A percentile compares a stretch with the other conserved stretches of the same genome.
Conservation (phyloP, 2,888 invertebrate species). For the Caenorhabditis auriculariae region DNA sequence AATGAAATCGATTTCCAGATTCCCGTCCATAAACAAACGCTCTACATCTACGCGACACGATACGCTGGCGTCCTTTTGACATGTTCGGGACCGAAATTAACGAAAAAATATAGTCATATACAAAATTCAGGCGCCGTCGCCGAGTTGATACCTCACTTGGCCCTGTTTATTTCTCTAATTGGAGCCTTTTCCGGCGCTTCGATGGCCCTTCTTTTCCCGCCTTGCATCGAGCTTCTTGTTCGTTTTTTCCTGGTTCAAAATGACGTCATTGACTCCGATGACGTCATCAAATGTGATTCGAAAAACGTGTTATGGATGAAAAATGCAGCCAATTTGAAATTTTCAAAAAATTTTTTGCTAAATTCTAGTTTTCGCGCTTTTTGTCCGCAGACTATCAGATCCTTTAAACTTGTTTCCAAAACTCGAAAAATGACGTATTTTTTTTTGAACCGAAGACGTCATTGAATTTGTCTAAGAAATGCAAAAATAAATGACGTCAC, state of each 20-base stretch:
- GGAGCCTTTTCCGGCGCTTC: slow-evolving; percentile 86
- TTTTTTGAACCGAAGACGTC: no score
- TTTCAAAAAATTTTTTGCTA: neutral
- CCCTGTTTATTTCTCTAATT: slow-evolving; percentile 83
- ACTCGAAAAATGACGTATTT: no score
- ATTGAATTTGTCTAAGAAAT: no score
- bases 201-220: slow-evolving; percentile 83
- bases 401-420: no score
- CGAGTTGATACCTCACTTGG: slow-evolving; percentile 80
- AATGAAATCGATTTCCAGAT: slow-evolving; percentile 14
- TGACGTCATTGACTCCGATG: neutral
- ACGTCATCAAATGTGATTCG: neutral
- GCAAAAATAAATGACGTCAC: no score
- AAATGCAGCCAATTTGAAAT: neutral
- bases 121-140: slow-evolving; percentile 66
- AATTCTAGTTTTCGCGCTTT: neutral
- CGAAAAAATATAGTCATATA: neutral
- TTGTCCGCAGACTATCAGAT: no score
- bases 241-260: slow-evolving; percentile 1
- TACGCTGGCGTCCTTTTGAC: slow-evolving; percentile 65
- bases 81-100: slow-evolving; percentile 26
- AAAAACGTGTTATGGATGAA: neutral
- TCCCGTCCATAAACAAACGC: slow-evolving; percentile 45
- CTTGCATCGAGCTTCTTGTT: slow-evolving; percentile 78
- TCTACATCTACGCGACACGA: slow-evolving; percentile 66